Evolutionary conservation across 2,797 vertebrate species (phyloP).

Genomic region (Neosilurus hyrtlii): DNA sequence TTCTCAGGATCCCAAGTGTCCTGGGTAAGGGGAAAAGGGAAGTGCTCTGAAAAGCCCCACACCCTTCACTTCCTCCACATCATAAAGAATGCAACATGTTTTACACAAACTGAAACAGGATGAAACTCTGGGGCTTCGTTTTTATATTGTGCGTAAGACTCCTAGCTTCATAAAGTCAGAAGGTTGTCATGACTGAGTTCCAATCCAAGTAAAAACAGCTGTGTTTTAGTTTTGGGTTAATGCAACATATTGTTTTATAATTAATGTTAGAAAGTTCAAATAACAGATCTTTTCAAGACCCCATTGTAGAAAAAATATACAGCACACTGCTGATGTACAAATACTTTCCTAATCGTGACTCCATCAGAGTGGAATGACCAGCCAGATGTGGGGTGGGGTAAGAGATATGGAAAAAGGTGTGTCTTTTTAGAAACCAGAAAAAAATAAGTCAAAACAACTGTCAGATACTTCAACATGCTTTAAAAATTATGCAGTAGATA

Average conservation of each 20-base stretch:
- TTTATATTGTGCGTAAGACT: neutral
- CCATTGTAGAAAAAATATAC: slow-evolving; percentile 48
- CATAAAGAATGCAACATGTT: slow-evolving; percentile 43
- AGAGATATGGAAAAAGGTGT: slow-evolving; percentile 53
- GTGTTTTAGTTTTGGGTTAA: neutral
- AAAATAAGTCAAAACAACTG: slow-evolving; percentile 12
- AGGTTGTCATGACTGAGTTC: slow-evolving; percentile 6
- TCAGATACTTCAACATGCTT: slow-evolving; percentile 2
- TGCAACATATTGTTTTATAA: neutral
- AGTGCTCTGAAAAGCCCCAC: slow-evolving; percentile 52
- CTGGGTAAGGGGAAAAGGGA: slow-evolving; percentile 48
- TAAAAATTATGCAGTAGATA: neutral
- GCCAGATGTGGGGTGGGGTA: slow-evolving; percentile 61
- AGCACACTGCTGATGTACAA: slow-evolving; percentile 42
- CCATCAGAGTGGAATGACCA: slow-evolving; percentile 62
- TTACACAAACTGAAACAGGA: neutral
- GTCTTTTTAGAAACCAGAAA: neutral
- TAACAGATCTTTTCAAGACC: slow-evolving; percentile 14
- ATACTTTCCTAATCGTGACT: slow-evolving; percentile 62
- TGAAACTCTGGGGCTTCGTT: neutral
- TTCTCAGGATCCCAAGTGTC: slow-evolving; percentile 42
- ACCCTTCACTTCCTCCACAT: slow-evolving; percentile 49
- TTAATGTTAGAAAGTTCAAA: neutral
- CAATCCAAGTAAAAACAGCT: slow-evolving; percentile 13
- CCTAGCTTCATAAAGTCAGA: neutral